phyloP scores from a whole-genome alignment of 2,888 invertebrate species.

The Rhorus exstirpatorius region DNA sequence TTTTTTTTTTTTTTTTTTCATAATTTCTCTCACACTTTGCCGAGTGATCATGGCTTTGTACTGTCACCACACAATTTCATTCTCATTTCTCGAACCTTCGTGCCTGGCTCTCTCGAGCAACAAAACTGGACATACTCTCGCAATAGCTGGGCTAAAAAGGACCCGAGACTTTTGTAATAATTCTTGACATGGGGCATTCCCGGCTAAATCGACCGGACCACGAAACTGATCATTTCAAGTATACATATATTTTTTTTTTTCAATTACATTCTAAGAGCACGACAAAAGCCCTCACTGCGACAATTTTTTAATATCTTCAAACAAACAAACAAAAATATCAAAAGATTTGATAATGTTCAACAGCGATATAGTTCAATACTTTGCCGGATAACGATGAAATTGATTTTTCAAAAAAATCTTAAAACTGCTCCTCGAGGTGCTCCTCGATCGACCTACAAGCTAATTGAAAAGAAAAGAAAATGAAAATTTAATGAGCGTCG shows the following conservation, averaged over 20 bases:
- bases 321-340: no score
- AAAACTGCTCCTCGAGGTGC: no score
- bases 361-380: no score
- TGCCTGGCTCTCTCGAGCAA: slow-evolving; percentile 4
- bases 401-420: no score
- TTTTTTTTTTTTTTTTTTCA: slow-evolving; percentile 15
- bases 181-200: not conserved
- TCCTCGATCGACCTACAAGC: no score
- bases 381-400: no score
- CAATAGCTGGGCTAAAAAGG: slow-evolving; percentile 24
- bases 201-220: not conserved
- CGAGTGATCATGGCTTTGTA: slow-evolving; percentile 44
- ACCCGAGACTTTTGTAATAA: slow-evolving; percentile 19
- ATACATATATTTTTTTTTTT: not conserved
- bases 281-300: not conserved
- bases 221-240: not conserved
- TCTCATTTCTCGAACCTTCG: slow-evolving; percentile 40
- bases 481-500: no score
- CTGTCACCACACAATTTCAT: slow-evolving; percentile 54
- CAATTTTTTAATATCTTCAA: no score
- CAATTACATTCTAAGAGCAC: not conserved
- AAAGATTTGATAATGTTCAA: no score
- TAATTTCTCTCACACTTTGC: slow-evolving; percentile 25
- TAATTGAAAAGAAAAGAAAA: not conserved
- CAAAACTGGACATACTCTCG: slow-evolving; percentile 6